Conservation (phyloP, 2,888 invertebrate genomes). For the Rhimphoctona megacephalus region DNA sequence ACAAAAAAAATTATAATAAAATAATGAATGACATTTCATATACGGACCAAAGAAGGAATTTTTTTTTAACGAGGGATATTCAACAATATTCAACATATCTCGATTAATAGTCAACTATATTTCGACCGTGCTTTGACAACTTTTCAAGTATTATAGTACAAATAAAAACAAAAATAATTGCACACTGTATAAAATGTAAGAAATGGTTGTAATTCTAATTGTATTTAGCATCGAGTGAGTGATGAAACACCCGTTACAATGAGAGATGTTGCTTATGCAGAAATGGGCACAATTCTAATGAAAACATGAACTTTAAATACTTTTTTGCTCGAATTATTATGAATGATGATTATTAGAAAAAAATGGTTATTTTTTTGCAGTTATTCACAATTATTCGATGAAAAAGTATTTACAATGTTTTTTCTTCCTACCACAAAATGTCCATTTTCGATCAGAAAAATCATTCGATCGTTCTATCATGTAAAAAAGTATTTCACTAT, state of each 20-base stretch:
- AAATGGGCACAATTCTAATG: neutral
- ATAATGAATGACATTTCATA: conserved; percentile 5
- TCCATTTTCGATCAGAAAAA: conserved; percentile 15
- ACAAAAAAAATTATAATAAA: neutral
- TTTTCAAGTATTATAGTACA: conserved; percentile 55
- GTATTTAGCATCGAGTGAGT: conserved; percentile 15
- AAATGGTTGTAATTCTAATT: conserved; percentile 52
- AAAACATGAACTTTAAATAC: neutral
- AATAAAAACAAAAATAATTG: conserved; percentile 28
- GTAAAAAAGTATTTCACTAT: conserved; percentile 51
- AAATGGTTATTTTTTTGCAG: neutral
- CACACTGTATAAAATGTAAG: conserved; percentile 60
- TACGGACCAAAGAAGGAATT: conserved; percentile 39
- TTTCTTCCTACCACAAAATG: neutral
- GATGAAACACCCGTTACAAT: conserved; percentile 29
- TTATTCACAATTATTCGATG: conserved; percentile 13
- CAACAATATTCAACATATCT: conserved; percentile 32
- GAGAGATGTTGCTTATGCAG: neutral
- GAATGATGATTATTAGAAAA: conserved; percentile 7
- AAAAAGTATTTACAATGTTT: neutral
- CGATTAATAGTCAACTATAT: conserved; percentile 53
- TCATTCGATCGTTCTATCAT: conserved; percentile 22
- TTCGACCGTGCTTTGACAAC: conserved; percentile 57
- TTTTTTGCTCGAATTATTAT: conserved; percentile 5
- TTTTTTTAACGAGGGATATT: conserved; percentile 15